These are phyloP conservation scores for Oostethus manadensis DNA, from an alignment of 2,113 vertebrate genomes.

Conservation along the genomic window DNA sequence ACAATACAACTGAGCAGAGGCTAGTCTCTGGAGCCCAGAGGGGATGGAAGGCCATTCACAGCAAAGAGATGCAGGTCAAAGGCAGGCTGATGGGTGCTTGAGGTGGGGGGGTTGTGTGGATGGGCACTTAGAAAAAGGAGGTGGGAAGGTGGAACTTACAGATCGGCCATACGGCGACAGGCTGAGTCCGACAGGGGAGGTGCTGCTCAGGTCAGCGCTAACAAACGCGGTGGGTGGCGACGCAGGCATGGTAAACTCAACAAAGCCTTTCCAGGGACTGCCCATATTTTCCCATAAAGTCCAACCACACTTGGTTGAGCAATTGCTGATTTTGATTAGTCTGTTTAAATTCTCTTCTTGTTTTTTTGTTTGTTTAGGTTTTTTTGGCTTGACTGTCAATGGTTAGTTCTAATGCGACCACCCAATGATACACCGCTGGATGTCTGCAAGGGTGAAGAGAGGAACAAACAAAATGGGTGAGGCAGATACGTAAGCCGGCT, in stretches of 20 bases:
- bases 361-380: slow-evolving; percentile 18
- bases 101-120: slow-evolving; percentile 46
- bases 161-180: slow-evolving; percentile 76
- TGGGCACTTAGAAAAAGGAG: slow-evolving; percentile 51
- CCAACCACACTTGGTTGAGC: slow-evolving; percentile 65
- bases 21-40: slow-evolving; percentile 70
- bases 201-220: slow-evolving; percentile 77
- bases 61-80: slow-evolving; percentile 56
- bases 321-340: slow-evolving; percentile 59
- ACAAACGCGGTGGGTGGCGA: slow-evolving; percentile 74
- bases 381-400: slow-evolving; percentile 38
- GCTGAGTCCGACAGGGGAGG: slow-evolving; percentile 74
- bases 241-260: slow-evolving; percentile 73
- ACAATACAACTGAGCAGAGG: slow-evolving; percentile 60
- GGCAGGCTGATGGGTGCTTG: slow-evolving; percentile 2
- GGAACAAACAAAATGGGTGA: slow-evolving; percentile 63
- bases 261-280: slow-evolving; percentile 79
- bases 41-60: slow-evolving; percentile 66
- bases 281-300: slow-evolving; percentile 77
- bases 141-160: slow-evolving; percentile 72
- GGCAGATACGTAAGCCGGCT: slow-evolving; percentile 66
- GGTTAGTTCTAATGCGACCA: slow-evolving; percentile 56
- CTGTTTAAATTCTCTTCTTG: slow-evolving; percentile 14
- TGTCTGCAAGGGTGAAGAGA: slow-evolving; percentile 76
- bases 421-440: slow-evolving; percentile 72